These are phyloP conservation scores for Pentalonia nigronervosa DNA, from an alignment of 1,140 invertebrate species.

Conservation along the genomic window DNA sequence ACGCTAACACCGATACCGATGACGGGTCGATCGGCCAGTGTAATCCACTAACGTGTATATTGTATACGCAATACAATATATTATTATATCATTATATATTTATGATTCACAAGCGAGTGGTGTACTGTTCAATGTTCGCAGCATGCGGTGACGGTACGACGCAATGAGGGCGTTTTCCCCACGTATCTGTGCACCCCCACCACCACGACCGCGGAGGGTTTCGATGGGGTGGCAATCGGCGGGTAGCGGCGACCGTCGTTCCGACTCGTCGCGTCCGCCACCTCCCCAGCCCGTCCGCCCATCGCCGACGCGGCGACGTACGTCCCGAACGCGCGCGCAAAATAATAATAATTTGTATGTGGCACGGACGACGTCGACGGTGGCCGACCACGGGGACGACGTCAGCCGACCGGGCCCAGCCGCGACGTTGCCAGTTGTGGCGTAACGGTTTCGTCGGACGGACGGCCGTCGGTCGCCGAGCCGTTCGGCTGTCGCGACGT, in stretches of 20 bases:
- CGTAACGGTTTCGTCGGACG: slow-evolving; percentile 13
- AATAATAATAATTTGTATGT: neutral
- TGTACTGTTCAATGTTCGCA: neutral
- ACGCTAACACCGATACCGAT: too few species aligned
- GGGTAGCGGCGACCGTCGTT: neutral
- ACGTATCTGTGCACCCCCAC: neutral
- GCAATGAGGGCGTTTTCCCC: neutral
- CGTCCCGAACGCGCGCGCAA: neutral
- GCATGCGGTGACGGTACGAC: neutral
- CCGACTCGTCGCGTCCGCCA: neutral
- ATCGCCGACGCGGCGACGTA: neutral
- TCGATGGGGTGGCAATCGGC: neutral
- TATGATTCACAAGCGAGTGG: too few species aligned
- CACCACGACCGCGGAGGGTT: neutral
- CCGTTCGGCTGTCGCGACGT: neutral
- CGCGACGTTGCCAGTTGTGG: slow-evolving; percentile 49
- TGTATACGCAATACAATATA: too few species aligned
- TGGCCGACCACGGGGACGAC: neutral
- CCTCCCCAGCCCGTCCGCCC: neutral
- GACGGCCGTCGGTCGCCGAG: neutral
- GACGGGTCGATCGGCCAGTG: too few species aligned
- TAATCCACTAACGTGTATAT: too few species aligned
- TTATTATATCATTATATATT: too few species aligned
- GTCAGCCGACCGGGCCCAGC: neutral
- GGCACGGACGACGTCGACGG: neutral